Base-by-base conservation (phyloP, 2,888 invertebrate genomes). In the Agriotes lineatus region DNA sequence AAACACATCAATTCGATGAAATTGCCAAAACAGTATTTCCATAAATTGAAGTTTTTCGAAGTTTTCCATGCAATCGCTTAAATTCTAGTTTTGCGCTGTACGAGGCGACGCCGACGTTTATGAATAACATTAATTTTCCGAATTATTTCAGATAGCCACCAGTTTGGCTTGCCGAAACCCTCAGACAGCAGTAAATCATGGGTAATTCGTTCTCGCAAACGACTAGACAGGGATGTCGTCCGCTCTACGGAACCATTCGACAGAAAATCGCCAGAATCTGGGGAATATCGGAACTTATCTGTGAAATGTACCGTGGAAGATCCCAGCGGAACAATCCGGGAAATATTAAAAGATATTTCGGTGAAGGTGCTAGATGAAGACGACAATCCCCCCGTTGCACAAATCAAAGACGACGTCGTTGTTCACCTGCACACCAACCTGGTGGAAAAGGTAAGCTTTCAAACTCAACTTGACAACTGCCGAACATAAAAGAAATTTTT, bases 281-380 rank as follows among this genome's bases (percentile, higher is more conserved):
- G 75, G 22, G 72, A 73, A 66, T 71, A 67, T 60, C 69, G 74
- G 50, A 67, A 75, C 72, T 73, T 87, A 19, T 77, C 80, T 42
- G 82, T 87, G 1, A 80, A 79, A 58, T 87, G 87, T 76, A 82
- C 84, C 60, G 81, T 86, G 0, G 84, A 83, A 79, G 80, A 82
- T 74, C 77, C 81, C 16, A 77, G 76, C 10, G 82, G 83, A 12
- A 82, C 82, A 3, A 73, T 75, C 6, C 80, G 84, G 58, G 79
- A 80, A 0, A 74, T 82, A 12, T 76, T 79, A 22, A 83, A 82
- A 69, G 77, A 80, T 1, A 74, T 87, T 5, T 77, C 81, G 44
- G 79, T 90, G n/a, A 83, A 85, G 1, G 76, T 89, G 30, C 82
- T 89, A 72, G 87, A 88, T 72, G 84, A 86, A 50, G 83, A 87